phyloP scores from a whole-genome alignment of 2,797 vertebrate genomes.

The Hylomyscus alleni region DNA sequence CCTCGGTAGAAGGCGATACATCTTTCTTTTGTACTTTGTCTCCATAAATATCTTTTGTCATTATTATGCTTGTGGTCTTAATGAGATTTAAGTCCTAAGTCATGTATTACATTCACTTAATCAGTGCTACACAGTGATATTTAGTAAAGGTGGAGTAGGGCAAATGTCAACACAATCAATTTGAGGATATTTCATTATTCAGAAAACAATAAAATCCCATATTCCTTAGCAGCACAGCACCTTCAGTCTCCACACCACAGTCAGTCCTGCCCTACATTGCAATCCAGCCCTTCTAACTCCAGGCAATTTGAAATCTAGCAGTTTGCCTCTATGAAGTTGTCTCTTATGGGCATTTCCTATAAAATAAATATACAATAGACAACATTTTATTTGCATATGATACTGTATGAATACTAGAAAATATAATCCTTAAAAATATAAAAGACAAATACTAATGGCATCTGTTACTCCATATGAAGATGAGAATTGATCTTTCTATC shows the following conservation, averaged over 20 bases:
- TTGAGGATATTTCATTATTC: not conserved
- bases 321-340: not conserved
- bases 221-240: not conserved
- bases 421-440: not conserved
- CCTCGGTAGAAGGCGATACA: not conserved
- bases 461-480: too few relatives aligned
- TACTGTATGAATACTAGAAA: too few relatives aligned
- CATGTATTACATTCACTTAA: not conserved
- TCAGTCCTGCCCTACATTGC: not conserved
- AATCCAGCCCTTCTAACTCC: too few relatives aligned
- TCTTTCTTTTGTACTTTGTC: too few relatives aligned
- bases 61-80: not conserved
- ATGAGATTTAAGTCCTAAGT: not conserved
- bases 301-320: not conserved
- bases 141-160: not conserved
- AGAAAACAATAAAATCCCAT: not conserved
- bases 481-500: too few relatives aligned
- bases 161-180: not conserved
- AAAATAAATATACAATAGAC: too few relatives aligned
- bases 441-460: not conserved
- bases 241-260: not conserved
- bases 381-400: too few relatives aligned
- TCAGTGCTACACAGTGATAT: not conserved
- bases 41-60: not conserved
- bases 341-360: not conserved